Base-by-base conservation (phyloP, 2,888 invertebrate genomes). In the Sminthurides aquaticus region DNA sequence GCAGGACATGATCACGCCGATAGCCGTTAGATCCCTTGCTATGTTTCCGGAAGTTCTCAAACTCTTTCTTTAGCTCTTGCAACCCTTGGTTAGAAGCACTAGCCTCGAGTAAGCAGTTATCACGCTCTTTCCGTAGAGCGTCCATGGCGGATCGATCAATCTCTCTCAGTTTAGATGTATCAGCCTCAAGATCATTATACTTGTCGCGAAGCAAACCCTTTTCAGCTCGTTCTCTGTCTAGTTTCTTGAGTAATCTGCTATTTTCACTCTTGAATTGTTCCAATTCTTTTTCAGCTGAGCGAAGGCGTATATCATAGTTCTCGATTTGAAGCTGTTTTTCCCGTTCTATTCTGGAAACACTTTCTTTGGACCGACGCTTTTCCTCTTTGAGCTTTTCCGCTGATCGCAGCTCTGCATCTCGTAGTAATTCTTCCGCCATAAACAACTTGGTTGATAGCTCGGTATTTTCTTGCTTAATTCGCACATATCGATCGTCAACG, bases 381-480 rank as follows among this genome's bases (percentile, higher is more conserved):
- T 95, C 95, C 71, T 91, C 90, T 54, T 84, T 83, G 70, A 89
- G 79, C 64, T 86, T 84, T 75, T 89, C 88, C 73, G 88, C 88
- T 71, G 87, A 84, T 68, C 88, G 83, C 72, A 87, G 81, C 78
- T 90, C 90, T 75, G 88, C 85, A 77, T 93, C 92, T 76, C 91
- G 82, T 57, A 90, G 82, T 78, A 89, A 89, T 78, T 95, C 95
- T 78, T 96, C 96, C 71, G 96, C 84, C 87, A 91, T 91, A 34
- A 71, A 71, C 8, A 74, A 79, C 81, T 81, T 80, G 49, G 92
- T 90, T 77, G 92, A 91, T 49, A 95, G 83, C 65, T 90, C 89
- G 1, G 92, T 91, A 84, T 94, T 94, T 80, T 95, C 94, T 65
- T 94, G 89, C 80, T 94, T 95, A 64, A 89, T 90, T 76, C 91